Evolutionary conservation across 2,888 invertebrate genomes (phyloP).

Genomic region (Pecten maximus): DNA sequence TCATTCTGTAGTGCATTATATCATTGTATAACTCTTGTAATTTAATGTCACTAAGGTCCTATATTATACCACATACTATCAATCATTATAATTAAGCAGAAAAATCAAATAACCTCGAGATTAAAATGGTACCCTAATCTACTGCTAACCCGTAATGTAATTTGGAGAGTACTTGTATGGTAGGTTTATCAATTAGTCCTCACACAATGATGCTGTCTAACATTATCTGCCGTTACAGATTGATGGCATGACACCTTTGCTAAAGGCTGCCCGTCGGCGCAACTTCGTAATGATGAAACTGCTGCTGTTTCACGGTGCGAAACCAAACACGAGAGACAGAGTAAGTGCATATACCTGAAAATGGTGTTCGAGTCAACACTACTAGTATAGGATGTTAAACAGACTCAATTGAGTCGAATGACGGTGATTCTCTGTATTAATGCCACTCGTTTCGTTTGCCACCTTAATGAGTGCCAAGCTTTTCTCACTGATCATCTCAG

Average conservation of each 20-base stretch:
- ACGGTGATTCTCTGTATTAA: neutral
- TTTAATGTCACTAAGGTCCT: too few relatives aligned
- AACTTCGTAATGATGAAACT: constrained; percentile 61
- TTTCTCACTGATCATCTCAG: neutral
- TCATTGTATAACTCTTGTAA: too few relatives aligned
- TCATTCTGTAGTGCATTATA: too few relatives aligned
- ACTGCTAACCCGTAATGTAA: neutral
- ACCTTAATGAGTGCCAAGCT: neutral
- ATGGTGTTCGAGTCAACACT: neutral
- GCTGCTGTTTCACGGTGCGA: constrained; percentile 58
- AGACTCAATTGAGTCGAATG: neutral
- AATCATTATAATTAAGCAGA: too few relatives aligned
- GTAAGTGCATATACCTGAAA: constrained; percentile 39
- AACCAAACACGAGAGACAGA: constrained; percentile 52
- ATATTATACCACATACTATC: too few relatives aligned
- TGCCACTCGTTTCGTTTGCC: neutral
- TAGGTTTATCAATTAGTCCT: neutral
- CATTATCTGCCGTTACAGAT: constrained; percentile 36
- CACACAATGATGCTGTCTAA: neutral
- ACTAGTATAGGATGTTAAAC: neutral
- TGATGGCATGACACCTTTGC: constrained; percentile 58
- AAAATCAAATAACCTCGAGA: too few relatives aligned
- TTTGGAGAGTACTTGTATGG: neutral
- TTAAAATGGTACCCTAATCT: neutral
- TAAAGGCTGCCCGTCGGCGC: constrained; percentile 57